phyloP scores from a whole-genome alignment of 1,140 invertebrate species.

The Homarus americanus region DNA sequence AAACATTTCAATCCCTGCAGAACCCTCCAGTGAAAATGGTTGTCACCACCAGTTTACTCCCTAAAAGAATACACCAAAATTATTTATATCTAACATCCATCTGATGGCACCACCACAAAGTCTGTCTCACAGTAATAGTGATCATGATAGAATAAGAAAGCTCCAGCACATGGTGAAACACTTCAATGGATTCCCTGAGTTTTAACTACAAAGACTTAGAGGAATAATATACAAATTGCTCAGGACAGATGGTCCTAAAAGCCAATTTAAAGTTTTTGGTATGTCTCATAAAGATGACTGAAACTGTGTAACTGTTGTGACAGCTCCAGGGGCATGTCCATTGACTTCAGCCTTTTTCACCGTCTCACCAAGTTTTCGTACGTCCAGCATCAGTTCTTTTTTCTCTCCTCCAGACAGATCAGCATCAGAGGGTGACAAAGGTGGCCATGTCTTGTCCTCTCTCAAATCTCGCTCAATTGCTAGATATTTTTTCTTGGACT shows the following conservation, averaged over 20 bases:
- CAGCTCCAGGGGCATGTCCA: constrained; percentile 32
- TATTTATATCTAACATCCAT: not conserved
- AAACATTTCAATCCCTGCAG: too few relatives aligned
- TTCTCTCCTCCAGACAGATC: constrained; percentile 16
- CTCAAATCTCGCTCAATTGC: constrained; percentile 81
- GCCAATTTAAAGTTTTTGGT: not conserved
- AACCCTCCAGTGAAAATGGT: too few relatives aligned
- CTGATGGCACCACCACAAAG: not conserved
- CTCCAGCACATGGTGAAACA: not conserved
- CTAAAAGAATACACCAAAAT: too few relatives aligned
- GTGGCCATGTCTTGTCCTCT: constrained; percentile 83
- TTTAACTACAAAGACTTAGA: not conserved
- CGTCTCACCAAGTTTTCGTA: constrained; percentile 33
- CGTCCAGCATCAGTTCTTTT: constrained; percentile 54
- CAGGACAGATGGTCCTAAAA: not conserved
- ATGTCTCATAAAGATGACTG: constrained; percentile 56
- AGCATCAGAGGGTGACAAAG: constrained; percentile 70
- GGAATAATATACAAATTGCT: not conserved
- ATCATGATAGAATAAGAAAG: not conserved
- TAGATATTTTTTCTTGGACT: constrained; percentile 83
- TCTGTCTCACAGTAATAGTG: not conserved
- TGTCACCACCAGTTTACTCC: too few relatives aligned
- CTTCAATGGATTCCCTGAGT: not conserved
- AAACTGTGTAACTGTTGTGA: constrained; percentile 63
- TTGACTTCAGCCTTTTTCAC: constrained; percentile 35